phyloP scores from a whole-genome alignment of 2,113 vertebrate genomes.

The Dissostichus mawsoni region DNA sequence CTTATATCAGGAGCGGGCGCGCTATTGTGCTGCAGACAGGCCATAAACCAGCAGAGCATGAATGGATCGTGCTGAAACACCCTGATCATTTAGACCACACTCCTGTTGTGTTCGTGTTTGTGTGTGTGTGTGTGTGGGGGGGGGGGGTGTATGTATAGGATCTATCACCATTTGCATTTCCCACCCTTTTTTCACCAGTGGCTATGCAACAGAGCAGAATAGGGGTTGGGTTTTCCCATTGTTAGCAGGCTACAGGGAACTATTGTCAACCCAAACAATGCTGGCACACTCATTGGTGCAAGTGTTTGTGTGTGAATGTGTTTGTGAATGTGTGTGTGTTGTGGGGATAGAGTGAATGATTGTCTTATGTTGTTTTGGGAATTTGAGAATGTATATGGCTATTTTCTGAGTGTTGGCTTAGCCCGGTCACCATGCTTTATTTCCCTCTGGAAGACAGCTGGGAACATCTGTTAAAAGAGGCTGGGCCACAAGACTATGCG shows the following conservation, averaged over 20 bases:
- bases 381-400: slow-evolving; percentile 41
- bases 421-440: slow-evolving; percentile 52
- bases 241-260: slow-evolving; percentile 77
- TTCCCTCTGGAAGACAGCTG: slow-evolving; percentile 74
- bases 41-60: slow-evolving; percentile 58
- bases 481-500: slow-evolving; percentile 5
- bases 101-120: slow-evolving; percentile 16
- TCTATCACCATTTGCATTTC: slow-evolving; percentile 76
- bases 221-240: slow-evolving; percentile 72
- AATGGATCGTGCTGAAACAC: slow-evolving; percentile 57
- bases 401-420: slow-evolving; percentile 1
- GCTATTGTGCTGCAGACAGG: slow-evolving; percentile 53
- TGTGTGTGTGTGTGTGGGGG: slow-evolving; percentile 31
- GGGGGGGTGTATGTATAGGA: slow-evolving; percentile 59
- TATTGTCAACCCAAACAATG: slow-evolving; percentile 81
- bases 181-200: slow-evolving; percentile 53
- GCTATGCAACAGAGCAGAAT: slow-evolving; percentile 66
- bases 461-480: slow-evolving; percentile 79
- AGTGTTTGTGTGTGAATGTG: slow-evolving; percentile 33
- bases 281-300: slow-evolving; percentile 73
- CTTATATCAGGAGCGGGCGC: slow-evolving; percentile 14
- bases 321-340: slow-evolving; percentile 15
- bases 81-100: slow-evolving; percentile 53
- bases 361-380: slow-evolving; percentile 61
- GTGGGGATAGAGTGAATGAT: slow-evolving; percentile 36